A percentile compares a stretch with the other conserved stretches of the same genome.
phyloP scores from a whole-genome alignment of 2,113 vertebrate genomes.

The Lonchura striata region DNA sequence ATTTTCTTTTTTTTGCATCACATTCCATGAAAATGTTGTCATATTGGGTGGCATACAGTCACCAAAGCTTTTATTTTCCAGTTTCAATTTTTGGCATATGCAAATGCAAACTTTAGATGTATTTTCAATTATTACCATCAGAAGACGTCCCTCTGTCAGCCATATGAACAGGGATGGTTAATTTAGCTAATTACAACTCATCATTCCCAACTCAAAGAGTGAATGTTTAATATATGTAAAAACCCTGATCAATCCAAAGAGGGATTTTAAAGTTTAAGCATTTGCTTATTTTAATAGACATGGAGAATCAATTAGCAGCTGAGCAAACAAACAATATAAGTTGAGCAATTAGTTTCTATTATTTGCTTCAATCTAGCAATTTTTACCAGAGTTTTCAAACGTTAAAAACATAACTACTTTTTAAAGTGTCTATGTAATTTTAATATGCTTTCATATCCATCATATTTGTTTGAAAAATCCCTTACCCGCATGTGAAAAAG shows the following conservation, averaged over 20 bases:
- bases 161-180: not conserved
- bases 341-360: not conserved
- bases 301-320: not conserved
- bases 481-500: not conserved
- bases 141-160: not conserved
- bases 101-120: not conserved
- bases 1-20: not conserved
- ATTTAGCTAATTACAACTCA: not conserved
- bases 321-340: not conserved
- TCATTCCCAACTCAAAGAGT: not conserved
- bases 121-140: not conserved
- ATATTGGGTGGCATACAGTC: not conserved
- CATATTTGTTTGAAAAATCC: not conserved
- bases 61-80: not conserved
- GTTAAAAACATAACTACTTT: not conserved
- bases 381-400: not conserved
- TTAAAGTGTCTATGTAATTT: not conserved
- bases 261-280: not conserved
- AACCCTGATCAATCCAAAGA: not conserved
- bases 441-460: not conserved
- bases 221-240: not conserved
- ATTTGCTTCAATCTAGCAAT: not conserved
- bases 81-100: not conserved
- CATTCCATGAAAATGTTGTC: not conserved
- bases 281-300: not conserved